These are phyloP conservation scores for Python bivittatus DNA, from an alignment of 2,113 vertebrate species.

Conservation along the genomic window DNA sequence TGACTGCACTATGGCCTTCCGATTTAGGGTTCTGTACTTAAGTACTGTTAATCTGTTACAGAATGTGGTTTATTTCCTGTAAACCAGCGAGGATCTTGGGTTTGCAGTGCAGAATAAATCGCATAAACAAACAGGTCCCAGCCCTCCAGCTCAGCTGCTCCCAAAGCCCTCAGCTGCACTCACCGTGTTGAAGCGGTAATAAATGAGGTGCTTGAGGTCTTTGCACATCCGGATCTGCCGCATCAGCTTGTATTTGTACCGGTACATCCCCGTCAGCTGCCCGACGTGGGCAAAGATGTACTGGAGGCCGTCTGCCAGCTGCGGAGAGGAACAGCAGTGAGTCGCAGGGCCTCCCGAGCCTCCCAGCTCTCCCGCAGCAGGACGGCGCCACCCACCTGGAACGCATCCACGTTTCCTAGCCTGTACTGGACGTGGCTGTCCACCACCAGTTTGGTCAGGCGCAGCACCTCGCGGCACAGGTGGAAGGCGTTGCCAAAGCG, in stretches of 20 bases:
- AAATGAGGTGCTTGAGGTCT: constrained; percentile 98
- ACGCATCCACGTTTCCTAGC: constrained; percentile 95
- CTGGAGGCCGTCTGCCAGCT: constrained; percentile 95
- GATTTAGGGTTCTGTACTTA: neutral
- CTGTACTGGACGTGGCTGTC: constrained; percentile 98
- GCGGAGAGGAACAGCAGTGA: constrained; percentile 24
- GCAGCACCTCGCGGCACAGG: constrained; percentile 92
- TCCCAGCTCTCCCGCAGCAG: rapidly evolving
- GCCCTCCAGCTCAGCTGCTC: neutral
- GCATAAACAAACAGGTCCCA: no score
- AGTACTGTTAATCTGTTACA: neutral
- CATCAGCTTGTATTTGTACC: constrained; percentile 99
- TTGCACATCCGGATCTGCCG: constrained; percentile 99
- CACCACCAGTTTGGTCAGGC: constrained; percentile 96
- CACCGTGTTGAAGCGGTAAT: constrained; percentile 98
- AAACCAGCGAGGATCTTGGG: neutral
- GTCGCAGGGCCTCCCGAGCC: no score
- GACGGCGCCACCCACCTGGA: constrained; percentile 80
- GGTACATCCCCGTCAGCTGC: constrained; percentile 98
- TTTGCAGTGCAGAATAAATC: neutral
- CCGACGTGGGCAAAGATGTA: constrained; percentile 99
- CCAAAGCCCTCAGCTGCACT: constrained; percentile 51
- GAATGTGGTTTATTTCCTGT: neutral
- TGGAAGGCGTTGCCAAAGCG: constrained; percentile 98
- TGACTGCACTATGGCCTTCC: neutral